These are phyloP conservation scores for Drosophila kepulauana DNA, from an alignment of 1,140 invertebrate genomes.

Conservation along the genomic window DNA sequence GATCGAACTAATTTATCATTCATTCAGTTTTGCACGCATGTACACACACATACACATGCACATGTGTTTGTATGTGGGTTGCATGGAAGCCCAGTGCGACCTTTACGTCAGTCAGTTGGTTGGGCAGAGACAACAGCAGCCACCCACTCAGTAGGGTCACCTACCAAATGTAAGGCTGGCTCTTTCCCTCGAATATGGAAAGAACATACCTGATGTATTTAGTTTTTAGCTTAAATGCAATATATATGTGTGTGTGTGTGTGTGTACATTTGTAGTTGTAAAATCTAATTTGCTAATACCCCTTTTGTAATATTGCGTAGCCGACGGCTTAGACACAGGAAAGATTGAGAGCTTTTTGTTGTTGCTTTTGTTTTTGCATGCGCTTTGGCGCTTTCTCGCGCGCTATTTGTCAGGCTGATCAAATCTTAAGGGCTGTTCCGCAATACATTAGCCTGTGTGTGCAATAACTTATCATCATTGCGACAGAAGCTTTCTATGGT, in stretches of 20 bases:
- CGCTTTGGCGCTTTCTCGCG: slow-evolving; percentile 51
- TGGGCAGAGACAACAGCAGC: slow-evolving; percentile 6
- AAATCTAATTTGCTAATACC: slow-evolving; percentile 63
- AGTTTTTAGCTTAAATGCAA: slow-evolving; percentile 26
- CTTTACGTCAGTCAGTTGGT: slow-evolving; percentile 40
- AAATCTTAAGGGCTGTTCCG: slow-evolving; percentile 42
- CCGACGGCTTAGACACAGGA: slow-evolving; percentile 25
- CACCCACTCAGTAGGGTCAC: slow-evolving; percentile 12
- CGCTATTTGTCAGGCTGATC: slow-evolving; percentile 44
- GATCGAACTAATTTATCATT: slow-evolving; percentile 37
- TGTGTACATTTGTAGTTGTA: neutral
- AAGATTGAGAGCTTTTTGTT: slow-evolving; percentile 29
- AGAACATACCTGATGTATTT: slow-evolving; percentile 15
- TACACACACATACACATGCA: neutral
- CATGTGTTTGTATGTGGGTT: slow-evolving; percentile 20
- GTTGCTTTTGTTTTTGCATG: neutral
- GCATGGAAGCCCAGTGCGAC: slow-evolving; percentile 33
- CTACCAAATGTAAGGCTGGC: slow-evolving; percentile 5
- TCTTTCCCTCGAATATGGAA: slow-evolving; percentile 14
- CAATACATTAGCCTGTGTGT: slow-evolving; percentile 4
- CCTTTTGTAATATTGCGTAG: slow-evolving; percentile 41
- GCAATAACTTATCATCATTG: neutral
- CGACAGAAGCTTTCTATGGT: no score
- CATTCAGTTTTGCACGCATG: slow-evolving; percentile 8
- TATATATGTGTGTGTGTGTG: neutral